Evolutionary conservation across 1,140 invertebrate genomes (phyloP).

Genomic region (Elysia chlorotica): DNA sequence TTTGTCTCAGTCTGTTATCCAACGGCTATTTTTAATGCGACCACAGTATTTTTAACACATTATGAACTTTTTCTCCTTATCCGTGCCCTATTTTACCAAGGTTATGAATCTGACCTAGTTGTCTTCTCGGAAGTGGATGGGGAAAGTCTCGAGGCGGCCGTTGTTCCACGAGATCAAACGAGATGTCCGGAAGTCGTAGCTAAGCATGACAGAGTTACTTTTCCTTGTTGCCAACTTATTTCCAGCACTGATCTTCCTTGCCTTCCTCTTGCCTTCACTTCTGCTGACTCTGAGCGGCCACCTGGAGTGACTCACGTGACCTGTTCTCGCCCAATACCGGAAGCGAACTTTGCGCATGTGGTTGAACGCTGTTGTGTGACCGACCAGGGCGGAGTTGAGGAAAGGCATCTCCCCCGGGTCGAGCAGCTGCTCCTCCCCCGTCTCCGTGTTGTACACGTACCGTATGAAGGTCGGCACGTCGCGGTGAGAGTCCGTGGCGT

Average conservation of each 20-base stretch:
- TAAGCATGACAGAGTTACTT: slow-evolving; percentile 41
- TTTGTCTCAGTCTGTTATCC: too few relatives aligned
- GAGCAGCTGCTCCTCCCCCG: slow-evolving; percentile 32
- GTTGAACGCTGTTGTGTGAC: slow-evolving; percentile 1
- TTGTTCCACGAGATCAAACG: slow-evolving; percentile 51
- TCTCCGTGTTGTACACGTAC: slow-evolving; percentile 50
- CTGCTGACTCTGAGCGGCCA: neutral
- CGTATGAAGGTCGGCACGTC: slow-evolving; percentile 46
- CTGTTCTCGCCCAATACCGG: too few relatives aligned
- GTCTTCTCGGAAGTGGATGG: slow-evolving; percentile 30
- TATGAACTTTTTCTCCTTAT: too few relatives aligned
- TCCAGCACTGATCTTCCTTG: too few relatives aligned
- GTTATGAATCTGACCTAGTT: too few relatives aligned
- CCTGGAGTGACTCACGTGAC: neutral
- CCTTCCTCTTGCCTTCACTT: slow-evolving; percentile 22
- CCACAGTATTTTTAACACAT: too few relatives aligned
- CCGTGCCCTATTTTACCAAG: too few relatives aligned
- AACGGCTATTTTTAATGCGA: too few relatives aligned
- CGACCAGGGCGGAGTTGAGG: slow-evolving; percentile 29
- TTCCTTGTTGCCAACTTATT: too few relatives aligned
- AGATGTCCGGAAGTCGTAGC: slow-evolving; percentile 42
- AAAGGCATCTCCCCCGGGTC: slow-evolving; percentile 35
- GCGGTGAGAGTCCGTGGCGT: slow-evolving; percentile 43
- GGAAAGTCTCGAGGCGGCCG: slow-evolving; percentile 41
- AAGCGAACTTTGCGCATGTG: too few relatives aligned